Evolutionary conservation across 2,113 vertebrate genomes (phyloP).

Genomic region (Syngnathoides biaculeatus): DNA sequence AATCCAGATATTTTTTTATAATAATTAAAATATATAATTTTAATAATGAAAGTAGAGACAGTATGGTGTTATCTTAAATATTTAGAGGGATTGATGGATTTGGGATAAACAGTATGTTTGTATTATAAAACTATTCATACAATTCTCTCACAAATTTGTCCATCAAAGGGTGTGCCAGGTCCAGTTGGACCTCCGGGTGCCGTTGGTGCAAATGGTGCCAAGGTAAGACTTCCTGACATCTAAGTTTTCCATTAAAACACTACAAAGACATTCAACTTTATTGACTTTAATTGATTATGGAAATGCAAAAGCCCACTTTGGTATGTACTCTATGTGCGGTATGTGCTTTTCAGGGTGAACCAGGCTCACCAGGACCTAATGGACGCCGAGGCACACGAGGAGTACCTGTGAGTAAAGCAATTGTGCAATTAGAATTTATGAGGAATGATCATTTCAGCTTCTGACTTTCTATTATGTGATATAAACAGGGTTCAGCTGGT

Average conservation of each 20-base stretch:
- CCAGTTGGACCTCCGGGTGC: conserved; percentile 85
- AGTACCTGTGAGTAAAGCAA: conserved; percentile 80
- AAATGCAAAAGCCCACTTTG: neutral
- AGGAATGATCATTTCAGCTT: neutral
- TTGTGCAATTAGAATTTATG: neutral
- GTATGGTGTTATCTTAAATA: no score
- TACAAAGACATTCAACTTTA: neutral
- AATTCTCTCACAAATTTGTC: conserved; percentile 3
- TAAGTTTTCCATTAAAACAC: neutral
- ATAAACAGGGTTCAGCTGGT: conserved; percentile 85
- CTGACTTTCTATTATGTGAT: neutral
- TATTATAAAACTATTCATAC: neutral
- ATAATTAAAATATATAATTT: no score
- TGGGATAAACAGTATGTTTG: neutral
- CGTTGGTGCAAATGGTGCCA: conserved; percentile 86
- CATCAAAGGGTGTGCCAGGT: conserved; percentile 86
- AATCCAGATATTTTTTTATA: no score
- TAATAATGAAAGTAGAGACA: no score
- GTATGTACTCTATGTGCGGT: neutral
- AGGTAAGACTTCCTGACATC: conserved; percentile 69
- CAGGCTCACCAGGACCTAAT: conserved; percentile 84
- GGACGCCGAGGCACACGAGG: conserved; percentile 90
- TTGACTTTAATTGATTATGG: neutral
- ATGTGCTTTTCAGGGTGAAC: conserved; percentile 83
- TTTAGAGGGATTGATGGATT: neutral